A percentile compares a stretch with the other conserved stretches of the same genome.
Conservation (phyloP, 2,888 invertebrate species). For the Melieria omissa region DNA sequence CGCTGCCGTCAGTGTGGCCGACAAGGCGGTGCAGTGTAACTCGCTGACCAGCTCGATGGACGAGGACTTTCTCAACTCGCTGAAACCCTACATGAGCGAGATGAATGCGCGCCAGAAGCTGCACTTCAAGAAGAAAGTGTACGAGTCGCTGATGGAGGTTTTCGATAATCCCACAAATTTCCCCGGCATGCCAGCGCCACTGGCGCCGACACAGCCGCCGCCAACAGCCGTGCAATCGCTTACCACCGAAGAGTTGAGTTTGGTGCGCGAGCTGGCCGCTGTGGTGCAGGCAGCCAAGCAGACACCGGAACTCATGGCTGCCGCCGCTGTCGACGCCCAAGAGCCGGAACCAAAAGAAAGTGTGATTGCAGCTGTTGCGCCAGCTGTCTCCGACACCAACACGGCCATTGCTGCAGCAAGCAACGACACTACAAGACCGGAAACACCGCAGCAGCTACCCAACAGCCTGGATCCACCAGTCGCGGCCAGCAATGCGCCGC, state of each 20-base stretch:
- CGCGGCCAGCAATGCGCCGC: not conserved
- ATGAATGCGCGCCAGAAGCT: constrained; percentile 62
- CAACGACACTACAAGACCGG: not conserved
- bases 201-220: constrained; percentile 34
- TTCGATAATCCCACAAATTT: constrained; percentile 58
- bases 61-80: constrained; percentile 52
- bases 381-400: not conserved
- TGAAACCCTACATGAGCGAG: constrained; percentile 54
- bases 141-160: constrained; percentile 54
- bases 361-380: not conserved
- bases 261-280: constrained; percentile 55
- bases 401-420: not conserved
- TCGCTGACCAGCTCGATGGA: constrained; percentile 40
- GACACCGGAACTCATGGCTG: constrained; percentile 37
- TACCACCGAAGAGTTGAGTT: constrained; percentile 47
- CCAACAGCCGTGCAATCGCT: not conserved
- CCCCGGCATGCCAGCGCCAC: constrained; percentile 48
- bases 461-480: too few relatives aligned
- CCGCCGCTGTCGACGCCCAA: not conserved
- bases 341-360: not conserved
- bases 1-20: not conserved
- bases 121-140: constrained; percentile 58
- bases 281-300: constrained; percentile 54
- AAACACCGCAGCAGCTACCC: not conserved
- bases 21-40: constrained; percentile 24